Conservation (phyloP, 1,140 invertebrate genomes). For the Agrypnia vestita region DNA sequence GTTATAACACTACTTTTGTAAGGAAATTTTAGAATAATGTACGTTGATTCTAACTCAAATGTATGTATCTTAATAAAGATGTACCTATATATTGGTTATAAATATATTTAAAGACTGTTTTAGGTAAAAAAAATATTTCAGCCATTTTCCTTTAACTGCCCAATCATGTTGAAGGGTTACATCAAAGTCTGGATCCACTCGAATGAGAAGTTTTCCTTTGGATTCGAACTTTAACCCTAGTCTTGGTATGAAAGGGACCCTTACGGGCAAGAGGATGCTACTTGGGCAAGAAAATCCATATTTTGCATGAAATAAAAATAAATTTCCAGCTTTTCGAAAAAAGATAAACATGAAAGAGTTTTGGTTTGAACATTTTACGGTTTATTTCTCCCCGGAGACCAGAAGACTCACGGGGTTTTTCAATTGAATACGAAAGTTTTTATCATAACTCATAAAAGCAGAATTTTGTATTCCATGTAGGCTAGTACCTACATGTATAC, state of each 20-base stretch:
- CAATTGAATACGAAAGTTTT: too few relatives aligned
- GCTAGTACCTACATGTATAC: too few relatives aligned
- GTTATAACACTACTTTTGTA: too few relatives aligned
- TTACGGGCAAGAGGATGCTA: neutral
- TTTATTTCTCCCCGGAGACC: neutral
- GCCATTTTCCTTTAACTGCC: slow-evolving; percentile 1
- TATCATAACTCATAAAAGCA: too few relatives aligned
- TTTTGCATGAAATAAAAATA: slow-evolving; percentile 4
- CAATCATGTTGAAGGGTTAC: slow-evolving; percentile 22
- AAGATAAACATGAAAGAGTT: slow-evolving; percentile 2
- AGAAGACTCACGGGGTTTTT: neutral
- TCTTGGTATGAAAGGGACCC: neutral
- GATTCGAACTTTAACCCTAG: slow-evolving; percentile 21
- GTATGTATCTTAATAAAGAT: too few relatives aligned
- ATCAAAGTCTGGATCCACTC: neutral
- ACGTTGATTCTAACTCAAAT: too few relatives aligned
- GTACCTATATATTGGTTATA: too few relatives aligned
- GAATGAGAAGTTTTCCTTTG: slow-evolving; percentile 2
- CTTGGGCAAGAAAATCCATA: neutral
- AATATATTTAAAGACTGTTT: neutral
- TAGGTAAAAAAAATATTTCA: neutral
- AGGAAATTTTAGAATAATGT: too few relatives aligned
- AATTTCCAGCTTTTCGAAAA: neutral
- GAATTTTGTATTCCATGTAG: too few relatives aligned
- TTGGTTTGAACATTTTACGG: neutral